Base-by-base conservation (phyloP, 2,113 vertebrate genomes). In the Tylochromis polylepis region DNA sequence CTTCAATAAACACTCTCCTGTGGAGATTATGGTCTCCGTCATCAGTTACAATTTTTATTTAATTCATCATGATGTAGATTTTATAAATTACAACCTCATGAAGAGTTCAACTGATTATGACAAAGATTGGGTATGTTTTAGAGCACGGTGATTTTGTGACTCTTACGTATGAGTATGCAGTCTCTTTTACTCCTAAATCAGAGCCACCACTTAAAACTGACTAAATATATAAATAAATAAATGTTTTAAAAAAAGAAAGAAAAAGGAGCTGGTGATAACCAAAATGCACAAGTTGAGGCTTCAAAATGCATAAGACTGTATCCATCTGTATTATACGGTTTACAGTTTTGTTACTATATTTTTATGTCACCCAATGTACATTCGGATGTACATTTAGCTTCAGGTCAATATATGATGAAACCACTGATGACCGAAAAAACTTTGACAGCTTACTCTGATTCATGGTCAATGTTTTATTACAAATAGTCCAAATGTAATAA, bases 81-180 rank as follows among this genome's bases (percentile, higher is more conserved):
- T 31, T 31, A 31, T 31, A 31, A 31, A 31, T 31, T 31, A 31
- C 5, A 31, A 31, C 31, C 59, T 62, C 31, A 1, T 62, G 59
- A 62, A 62, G 31, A 36, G 59, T 62, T 62, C 36, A 62, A 62
- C 59, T 36, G 59, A 62, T 62, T 62, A 36, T 62, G 29, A n/a
- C n/a, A n/a, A n/a, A n/a, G n/a, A n/a, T n/a, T n/a, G n/a, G n/a
- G n/a, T n/a, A n/a, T n/a, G n/a, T n/a, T n/a, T n/a, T n/a, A n/a
- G n/a, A n/a, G n/a, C n/a, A n/a, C n/a, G 10, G 0, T 62, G 5
- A 11, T 36, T 36, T 36, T 62, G 0, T 7, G 59, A 62, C 3
- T 62, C 31, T 62, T 62, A 34, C 10, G 20, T 36, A 62, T 36
- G 3, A 7, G 16, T 1, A 34, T 36, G 59, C 16, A 34, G 59